A percentile compares a stretch with the other conserved stretches of the same genome.
These are phyloP conservation scores for Ariolimax columbianus DNA, from an alignment of 2,888 invertebrate genomes.

Conservation along the genomic window DNA sequence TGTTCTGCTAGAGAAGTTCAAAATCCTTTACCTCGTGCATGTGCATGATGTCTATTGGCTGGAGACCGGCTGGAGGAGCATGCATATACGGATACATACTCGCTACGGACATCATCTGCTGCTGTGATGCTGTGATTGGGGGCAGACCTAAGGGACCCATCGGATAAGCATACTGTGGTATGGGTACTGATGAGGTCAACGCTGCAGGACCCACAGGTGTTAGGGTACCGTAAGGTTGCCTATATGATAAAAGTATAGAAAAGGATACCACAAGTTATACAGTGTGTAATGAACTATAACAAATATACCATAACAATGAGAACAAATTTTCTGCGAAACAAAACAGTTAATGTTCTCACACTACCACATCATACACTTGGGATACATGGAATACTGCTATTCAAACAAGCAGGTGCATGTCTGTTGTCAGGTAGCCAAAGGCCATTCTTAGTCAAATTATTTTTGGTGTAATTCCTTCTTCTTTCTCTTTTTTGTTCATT, in stretches of 20 bases:
- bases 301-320: background rate
- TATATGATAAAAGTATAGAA: background rate
- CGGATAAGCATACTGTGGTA: conserved; percentile 57
- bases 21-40: conserved; percentile 40
- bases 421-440: no score
- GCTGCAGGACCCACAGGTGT: background rate
- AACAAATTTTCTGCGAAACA: no score
- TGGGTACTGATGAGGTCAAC: conserved; percentile 24
- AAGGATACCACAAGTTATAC: background rate
- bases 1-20: background rate
- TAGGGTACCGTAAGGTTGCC: background rate
- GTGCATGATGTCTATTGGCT: conserved; percentile 51
- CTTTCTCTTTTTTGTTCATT: no score
- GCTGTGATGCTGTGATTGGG: conserved; percentile 41
- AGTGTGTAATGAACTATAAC: background rate
- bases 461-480: no score
- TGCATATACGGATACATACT: conserved; percentile 51
- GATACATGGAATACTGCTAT: no score
- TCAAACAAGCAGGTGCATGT: no score
- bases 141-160: conserved; percentile 48
- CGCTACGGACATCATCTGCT: conserved; percentile 44
- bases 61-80: conserved; percentile 42
- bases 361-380: no score
- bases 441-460: no score
- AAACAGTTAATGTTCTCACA: no score